phyloP scores from a whole-genome alignment of 2,797 vertebrate species.

The Eidolon dupreanum region DNA sequence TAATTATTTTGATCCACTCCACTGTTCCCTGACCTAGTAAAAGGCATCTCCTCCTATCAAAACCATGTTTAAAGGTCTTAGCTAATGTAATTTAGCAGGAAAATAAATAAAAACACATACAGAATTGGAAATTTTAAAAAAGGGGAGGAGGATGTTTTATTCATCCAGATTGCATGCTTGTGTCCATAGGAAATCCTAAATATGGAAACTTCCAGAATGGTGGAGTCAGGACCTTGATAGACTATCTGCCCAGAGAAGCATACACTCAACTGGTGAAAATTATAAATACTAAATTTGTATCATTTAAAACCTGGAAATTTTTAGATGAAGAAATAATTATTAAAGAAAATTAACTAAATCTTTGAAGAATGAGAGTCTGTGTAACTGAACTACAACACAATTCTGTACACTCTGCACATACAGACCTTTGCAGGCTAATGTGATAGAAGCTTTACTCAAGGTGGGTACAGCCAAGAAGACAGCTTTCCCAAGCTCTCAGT shows the following conservation, averaged over 20 bases:
- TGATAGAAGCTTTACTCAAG: neutral
- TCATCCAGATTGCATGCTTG: neutral
- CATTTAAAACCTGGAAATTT: too few species aligned
- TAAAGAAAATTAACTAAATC: neutral
- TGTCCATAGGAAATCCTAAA: neutral
- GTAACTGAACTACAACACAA: neutral
- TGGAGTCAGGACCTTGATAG: neutral
- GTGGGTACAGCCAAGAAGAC: neutral
- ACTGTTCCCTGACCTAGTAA: neutral
- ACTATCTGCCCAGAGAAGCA: neutral
- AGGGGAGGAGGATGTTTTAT: neutral
- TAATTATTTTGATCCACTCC: neutral
- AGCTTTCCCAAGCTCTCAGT: neutral
- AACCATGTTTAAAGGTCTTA: neutral
- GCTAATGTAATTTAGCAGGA: neutral
- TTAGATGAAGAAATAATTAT: neutral
- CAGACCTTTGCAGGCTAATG: neutral
- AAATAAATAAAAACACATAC: neutral
- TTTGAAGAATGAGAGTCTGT: neutral
- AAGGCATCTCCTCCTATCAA: neutral
- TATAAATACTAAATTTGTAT: neutral
- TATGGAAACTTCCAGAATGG: neutral
- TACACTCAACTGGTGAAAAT: neutral
- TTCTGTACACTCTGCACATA: neutral
- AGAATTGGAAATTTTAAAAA: neutral